Conservation (phyloP, 2,888 invertebrate genomes). For the Mimumesa dahlbomi region DNA sequence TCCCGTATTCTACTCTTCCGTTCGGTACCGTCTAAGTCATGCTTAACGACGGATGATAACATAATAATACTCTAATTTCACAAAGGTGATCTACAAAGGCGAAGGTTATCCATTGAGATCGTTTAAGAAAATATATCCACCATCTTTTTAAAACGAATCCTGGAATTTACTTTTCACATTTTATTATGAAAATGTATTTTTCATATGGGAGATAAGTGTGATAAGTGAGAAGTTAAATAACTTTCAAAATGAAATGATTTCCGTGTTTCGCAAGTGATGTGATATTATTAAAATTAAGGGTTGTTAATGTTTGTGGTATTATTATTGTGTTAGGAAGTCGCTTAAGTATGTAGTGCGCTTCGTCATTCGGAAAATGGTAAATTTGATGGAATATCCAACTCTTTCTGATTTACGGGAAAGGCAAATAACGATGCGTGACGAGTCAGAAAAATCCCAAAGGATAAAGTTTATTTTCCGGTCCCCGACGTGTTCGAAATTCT, state of each 20-base stretch:
- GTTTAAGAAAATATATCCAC: background rate
- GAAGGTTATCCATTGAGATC: background rate
- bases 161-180: background rate
- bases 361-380: conserved; percentile 1
- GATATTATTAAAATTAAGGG: no score
- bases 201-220: no score
- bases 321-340: no score
- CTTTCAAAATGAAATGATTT: no score
- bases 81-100: background rate
- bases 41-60: background rate
- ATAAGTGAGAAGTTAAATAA: no score
- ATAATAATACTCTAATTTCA: background rate
- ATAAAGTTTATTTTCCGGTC: conserved; percentile 25
- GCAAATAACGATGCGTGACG: conserved; percentile 30
- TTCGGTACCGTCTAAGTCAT: background rate
- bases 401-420: conserved; percentile 21
- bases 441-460: conserved; percentile 27
- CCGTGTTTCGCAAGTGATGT: no score
- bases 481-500: conserved; percentile 39
- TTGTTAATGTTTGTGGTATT: no score
- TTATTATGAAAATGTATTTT: background rate
- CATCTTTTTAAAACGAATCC: background rate
- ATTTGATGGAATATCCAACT: conserved; percentile 27
- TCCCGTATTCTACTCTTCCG: background rate
- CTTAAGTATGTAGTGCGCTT: no score